Evolutionary conservation across 1,140 invertebrate species (phyloP), one percentile per base, ranked within the genome.

Genomic region (Zaprionus inermis): DNA sequence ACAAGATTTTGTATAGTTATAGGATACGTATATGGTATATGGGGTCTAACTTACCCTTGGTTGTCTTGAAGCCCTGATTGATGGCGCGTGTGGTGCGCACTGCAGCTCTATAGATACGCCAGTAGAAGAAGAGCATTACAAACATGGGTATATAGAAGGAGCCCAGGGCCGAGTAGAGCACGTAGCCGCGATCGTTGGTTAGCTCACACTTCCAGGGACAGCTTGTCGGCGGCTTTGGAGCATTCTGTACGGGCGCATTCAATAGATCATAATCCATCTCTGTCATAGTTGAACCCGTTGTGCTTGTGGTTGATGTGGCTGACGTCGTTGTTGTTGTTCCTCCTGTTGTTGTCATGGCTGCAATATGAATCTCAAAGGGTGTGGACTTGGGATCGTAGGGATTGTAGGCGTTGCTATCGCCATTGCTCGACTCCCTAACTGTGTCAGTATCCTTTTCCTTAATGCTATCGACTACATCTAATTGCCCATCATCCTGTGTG

Each of bases 81-180:
- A 93, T 71, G 93, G 88, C 81, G 91, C 94, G 59, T 90, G 94
- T 83, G 93, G 94, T 93, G 72, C 96, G 94, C 0, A 96, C 95
- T 2, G 97, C 96, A 16, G 97, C 96, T 76, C 96, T 95, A 11
- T 97, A 97, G 90, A 98, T 98, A 75, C 97, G 95, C 28, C 96
- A 95, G 85, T 98, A 98, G 18, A 98, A 97, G 86, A 98, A 97
- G 7, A 98, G 94, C 96, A 98, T 98, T n/a, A 98, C 96, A n/a
- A 96, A 93, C 93, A 98, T 96, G 1, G 98, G 98, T 59, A 98
- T 94, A 92, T 98, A 98, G 93, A 98, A 98, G 0, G 97, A 97
- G 0, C 97, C 97, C 93, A 97, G 95, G 0, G 97, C 96, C 0
- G 97, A 98, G 92, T 98, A 98, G 30, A 98, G 94, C 5, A 98